Evolutionary conservation across 2,888 invertebrate genomes (phyloP).

Genomic region (Cosmia pyralina): DNA sequence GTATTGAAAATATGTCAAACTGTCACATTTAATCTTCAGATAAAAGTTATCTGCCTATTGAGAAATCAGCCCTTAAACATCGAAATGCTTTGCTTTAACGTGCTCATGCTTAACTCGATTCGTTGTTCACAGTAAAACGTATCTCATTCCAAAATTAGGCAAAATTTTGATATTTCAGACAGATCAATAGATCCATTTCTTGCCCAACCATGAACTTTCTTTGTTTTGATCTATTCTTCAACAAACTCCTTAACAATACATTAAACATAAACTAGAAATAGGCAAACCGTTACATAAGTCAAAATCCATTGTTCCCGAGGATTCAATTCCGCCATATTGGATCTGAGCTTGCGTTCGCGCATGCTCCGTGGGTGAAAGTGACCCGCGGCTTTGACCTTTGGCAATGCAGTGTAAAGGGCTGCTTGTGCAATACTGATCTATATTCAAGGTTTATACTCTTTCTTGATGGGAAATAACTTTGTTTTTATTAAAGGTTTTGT

Average conservation of each 20-base stretch:
- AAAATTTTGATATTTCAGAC: not conserved
- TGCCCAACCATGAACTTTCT: not conserved
- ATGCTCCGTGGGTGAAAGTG: conserved; percentile 61
- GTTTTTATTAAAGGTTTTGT: conserved; percentile 12
- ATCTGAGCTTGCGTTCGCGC: conserved; percentile 38
- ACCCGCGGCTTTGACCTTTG: conserved; percentile 65
- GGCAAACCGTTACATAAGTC: conserved; percentile 32
- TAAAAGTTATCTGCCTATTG: too few species aligned
- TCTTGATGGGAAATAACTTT: conserved; percentile 22
- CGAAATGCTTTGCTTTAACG: too few species aligned
- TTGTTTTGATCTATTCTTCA: conserved; percentile 10
- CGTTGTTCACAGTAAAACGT: not conserved
- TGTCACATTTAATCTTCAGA: too few species aligned
- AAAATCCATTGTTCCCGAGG: conserved; percentile 57
- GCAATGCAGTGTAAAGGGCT: conserved; percentile 48
- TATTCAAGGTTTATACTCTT: conserved; percentile 57
- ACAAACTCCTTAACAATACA: conserved; percentile 18
- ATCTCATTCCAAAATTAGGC: not conserved
- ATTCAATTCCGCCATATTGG: conserved; percentile 59
- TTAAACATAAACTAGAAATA: conserved; percentile 30
- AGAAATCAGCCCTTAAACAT: too few species aligned
- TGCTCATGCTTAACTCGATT: not conserved
- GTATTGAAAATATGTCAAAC: too few species aligned
- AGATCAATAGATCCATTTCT: not conserved
- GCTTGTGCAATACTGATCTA: conserved; percentile 62